Percentiles rank a stretch among this genome's conserved stretches.
These are phyloP conservation scores for Mya arenaria DNA, from an alignment of 1,140 invertebrate genomes.

Conservation along the genomic window DNA sequence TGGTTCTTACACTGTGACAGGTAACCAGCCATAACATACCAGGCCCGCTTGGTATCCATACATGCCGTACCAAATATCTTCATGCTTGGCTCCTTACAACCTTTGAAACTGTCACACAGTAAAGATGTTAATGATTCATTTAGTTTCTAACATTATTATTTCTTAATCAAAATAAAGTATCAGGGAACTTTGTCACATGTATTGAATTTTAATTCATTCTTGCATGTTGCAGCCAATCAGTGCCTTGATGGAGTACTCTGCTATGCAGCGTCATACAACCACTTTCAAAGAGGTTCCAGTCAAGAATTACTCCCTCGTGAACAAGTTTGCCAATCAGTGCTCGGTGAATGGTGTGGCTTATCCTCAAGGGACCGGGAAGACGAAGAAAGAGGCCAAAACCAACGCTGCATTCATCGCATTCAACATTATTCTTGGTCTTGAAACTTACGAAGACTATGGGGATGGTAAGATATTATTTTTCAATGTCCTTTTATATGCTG, in stretches of 20 bases:
- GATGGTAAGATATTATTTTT: too few species aligned
- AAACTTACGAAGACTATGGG: constrained; percentile 60
- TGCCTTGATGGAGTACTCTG: constrained; percentile 72
- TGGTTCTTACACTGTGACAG: too few species aligned
- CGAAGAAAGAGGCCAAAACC: constrained; percentile 79
- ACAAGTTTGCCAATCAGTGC: constrained; percentile 68
- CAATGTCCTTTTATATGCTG: too few species aligned
- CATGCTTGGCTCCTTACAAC: too few species aligned
- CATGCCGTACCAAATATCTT: too few species aligned
- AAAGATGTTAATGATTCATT: background rate
- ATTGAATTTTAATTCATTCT: background rate
- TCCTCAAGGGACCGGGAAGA: constrained; percentile 71
- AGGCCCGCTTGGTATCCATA: too few species aligned
- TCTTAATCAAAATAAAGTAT: too few species aligned
- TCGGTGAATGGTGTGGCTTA: constrained; percentile 66
- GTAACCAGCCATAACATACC: too few species aligned
- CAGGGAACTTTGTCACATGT: background rate
- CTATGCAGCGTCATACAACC: constrained; percentile 57
- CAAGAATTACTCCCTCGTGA: constrained; percentile 35
- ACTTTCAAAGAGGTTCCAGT: constrained; percentile 66
- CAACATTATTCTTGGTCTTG: constrained; percentile 63
- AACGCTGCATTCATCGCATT: constrained; percentile 70
- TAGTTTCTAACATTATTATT: background rate
- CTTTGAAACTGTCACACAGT: too few species aligned
- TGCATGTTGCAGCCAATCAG: constrained; percentile 67